These are phyloP conservation scores for Allobates femoralis DNA, from an alignment of 2,797 vertebrate genomes.

Conservation along the genomic window DNA sequence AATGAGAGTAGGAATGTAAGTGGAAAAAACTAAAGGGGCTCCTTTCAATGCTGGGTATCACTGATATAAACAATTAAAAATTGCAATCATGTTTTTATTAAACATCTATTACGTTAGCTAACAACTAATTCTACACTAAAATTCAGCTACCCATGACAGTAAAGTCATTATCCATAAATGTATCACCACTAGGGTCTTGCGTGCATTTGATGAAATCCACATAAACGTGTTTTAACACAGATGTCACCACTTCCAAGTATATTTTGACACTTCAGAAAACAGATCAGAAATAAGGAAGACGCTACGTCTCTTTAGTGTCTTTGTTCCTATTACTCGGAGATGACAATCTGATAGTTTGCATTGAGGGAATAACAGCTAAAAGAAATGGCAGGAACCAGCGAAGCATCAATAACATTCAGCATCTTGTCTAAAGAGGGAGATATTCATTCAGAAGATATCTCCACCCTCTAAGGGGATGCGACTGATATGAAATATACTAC, in stretches of 20 bases:
- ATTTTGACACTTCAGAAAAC: not conserved
- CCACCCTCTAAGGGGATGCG: constrained; percentile 22
- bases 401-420: constrained; percentile 38
- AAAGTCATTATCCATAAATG: not conserved
- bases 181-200: not conserved
- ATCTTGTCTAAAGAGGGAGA: constrained; percentile 24
- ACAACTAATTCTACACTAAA: not conserved
- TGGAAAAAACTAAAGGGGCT: not conserved
- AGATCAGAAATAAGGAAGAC: constrained; percentile 22
- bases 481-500: constrained; percentile 47
- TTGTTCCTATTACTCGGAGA: constrained; percentile 22
- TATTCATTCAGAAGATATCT: constrained; percentile 39
- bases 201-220: not conserved
- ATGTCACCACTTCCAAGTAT: constrained; percentile 13
- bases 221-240: not conserved
- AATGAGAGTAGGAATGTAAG: not conserved
- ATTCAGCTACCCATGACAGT: not conserved
- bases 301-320: constrained; percentile 23
- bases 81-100: not conserved
- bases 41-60: not conserved
- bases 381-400: constrained; percentile 34
- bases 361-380: constrained; percentile 28
- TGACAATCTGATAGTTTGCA: constrained; percentile 20
- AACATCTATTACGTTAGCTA: not conserved
- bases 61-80: not conserved